Conservation (phyloP, 2,113 vertebrate species). For the Atlantisia rogersi region DNA sequence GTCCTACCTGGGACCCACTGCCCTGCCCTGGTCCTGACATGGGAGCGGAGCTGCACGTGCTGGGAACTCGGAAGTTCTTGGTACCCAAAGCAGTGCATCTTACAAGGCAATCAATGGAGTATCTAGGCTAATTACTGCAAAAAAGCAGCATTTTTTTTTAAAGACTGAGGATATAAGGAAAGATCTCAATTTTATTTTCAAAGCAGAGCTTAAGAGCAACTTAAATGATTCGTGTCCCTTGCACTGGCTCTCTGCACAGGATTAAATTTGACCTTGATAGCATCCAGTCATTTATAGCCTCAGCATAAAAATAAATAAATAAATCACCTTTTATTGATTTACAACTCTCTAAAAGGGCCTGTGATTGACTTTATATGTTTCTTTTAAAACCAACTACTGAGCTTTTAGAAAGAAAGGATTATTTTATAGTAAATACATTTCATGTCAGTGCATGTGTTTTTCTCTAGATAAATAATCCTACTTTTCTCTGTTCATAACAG, state of each 20-base stretch:
- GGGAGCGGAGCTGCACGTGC: neutral
- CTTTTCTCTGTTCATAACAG: slow-evolving; percentile 7
- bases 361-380: neutral
- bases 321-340: slow-evolving; percentile 33
- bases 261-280: slow-evolving; percentile 41
- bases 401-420: neutral
- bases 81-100: neutral
- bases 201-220: neutral
- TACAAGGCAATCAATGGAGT: neutral
- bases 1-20: rapidly evolving
- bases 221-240: neutral
- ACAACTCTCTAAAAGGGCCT: neutral
- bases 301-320: neutral
- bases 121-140: neutral
- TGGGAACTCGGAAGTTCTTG: neutral
- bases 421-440: slow-evolving; percentile 11
- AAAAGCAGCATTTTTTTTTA: neutral
- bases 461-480: neutral
- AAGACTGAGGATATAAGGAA: neutral
- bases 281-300: slow-evolving; percentile 23
- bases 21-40: rapidly evolving
- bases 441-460: neutral
- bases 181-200: slow-evolving; percentile 13
- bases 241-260: neutral
- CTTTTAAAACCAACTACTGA: slow-evolving; percentile 1